Evolutionary conservation across 2,888 invertebrate genomes (phyloP), one percentile per base, ranked within the genome.

Genomic region (Urechis unicinctus): DNA sequence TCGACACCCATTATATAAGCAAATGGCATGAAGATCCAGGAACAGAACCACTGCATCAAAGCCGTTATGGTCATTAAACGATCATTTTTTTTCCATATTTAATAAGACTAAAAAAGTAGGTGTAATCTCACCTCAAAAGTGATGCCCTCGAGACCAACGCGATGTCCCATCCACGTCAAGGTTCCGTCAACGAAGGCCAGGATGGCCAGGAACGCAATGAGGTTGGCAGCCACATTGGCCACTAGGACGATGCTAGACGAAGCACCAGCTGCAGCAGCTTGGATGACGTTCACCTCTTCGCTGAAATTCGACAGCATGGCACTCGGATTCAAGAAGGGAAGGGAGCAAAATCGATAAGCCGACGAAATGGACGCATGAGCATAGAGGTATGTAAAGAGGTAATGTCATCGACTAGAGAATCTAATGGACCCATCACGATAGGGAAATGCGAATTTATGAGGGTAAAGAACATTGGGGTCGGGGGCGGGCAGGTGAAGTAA

Each of bases 191-290:
- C 65, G 71, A 95, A 91, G 0, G 89, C 85, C 3, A 96, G 82
- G 61, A 92, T 85, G 0, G 95, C 86, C 0, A 95, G 85, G 70
- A 95, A 94, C 0, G 94, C 92, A 0, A 97, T 86, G n/a, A 97
- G 82, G 68, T 94, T 95, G 13, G 93, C 91, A 3, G 89, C 84
- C 59, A 97, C 91, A 64, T 91, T 90, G 6, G 89, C 81, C 4
- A 95, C 85, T 1, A 97, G 81, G 0, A 85, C 81, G 2, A 91
- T 85, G 0, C 89, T 92, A 68, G 86, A 84, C 6, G 85, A 82
- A 0, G 92, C 94, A 0, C 96, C 97, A 68, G 88, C 87, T 1
- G 89, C 86, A 0, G 93, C 94, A 0, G 96, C 96, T 66, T 96
- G 94, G 29, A 97, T 78, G 0, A 89, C 82, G 52, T 91, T 93